Conservation (phyloP, 2,113 vertebrate genomes). For the Tragelaphus buxtoni region DNA sequence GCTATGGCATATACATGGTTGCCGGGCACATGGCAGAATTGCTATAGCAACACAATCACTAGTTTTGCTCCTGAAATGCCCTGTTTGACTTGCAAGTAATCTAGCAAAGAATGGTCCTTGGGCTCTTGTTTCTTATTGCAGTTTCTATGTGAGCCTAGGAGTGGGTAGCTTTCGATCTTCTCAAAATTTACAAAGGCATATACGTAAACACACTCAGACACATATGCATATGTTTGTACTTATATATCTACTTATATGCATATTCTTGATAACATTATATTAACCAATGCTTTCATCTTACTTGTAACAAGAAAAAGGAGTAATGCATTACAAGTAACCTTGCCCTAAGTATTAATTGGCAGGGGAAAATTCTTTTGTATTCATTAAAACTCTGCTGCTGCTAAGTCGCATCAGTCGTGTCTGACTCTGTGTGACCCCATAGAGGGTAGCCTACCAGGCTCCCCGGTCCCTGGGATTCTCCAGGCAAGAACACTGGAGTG, state of each 20-base stretch:
- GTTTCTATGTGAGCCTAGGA: not conserved
- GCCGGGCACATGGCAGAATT: not conserved
- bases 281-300: constrained; percentile 26
- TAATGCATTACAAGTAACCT: not conserved
- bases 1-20: not conserved
- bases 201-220: not conserved
- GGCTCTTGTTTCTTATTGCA: not conserved
- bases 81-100: not conserved
- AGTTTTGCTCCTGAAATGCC: constrained; percentile 27
- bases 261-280: not conserved
- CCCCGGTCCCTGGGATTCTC: too few species aligned
- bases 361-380: not conserved
- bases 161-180: not conserved
- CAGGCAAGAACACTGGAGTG: too few species aligned
- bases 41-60: constrained; percentile 42
- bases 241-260: not conserved
- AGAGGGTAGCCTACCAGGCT: too few species aligned
- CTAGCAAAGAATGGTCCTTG: not conserved
- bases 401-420: too few species aligned
- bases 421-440: too few species aligned
- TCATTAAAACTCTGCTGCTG: not conserved
- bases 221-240: not conserved
- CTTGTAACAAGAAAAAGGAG: not conserved
- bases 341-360: not conserved
- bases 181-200: not conserved